Conservation (phyloP, 2,888 invertebrate genomes). For the Xylota sylvarum region DNA sequence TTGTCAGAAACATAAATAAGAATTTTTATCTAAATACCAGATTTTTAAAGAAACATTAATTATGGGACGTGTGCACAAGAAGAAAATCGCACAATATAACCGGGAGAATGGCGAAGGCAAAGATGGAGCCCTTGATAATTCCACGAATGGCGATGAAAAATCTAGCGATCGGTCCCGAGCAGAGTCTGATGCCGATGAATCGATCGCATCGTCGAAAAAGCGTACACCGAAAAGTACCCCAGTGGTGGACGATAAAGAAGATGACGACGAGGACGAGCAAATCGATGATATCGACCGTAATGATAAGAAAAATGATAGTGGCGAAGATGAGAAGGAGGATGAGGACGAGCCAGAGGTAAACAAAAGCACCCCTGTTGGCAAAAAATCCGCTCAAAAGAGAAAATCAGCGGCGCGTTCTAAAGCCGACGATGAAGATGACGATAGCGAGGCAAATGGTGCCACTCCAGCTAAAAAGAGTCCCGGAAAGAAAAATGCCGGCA, state of each 20-base stretch:
- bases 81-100: constrained; percentile 80
- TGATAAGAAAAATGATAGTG: constrained; percentile 76
- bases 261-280: constrained; percentile 78
- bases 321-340: constrained; percentile 78
- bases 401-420: constrained; percentile 61
- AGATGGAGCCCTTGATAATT: constrained; percentile 63
- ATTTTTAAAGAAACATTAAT: constrained; percentile 54
- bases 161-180: constrained; percentile 68
- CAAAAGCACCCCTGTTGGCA: constrained; percentile 53
- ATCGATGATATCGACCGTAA: constrained; percentile 80
- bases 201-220: constrained; percentile 69
- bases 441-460: constrained; percentile 59
- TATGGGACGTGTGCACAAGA: constrained; percentile 83
- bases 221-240: constrained; percentile 75
- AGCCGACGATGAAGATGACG: constrained; percentile 64
- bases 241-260: constrained; percentile 78
- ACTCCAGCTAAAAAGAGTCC: constrained; percentile 68
- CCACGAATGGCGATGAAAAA: constrained; percentile 72
- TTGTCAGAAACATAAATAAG: constrained; percentile 64
- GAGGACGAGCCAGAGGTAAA: constrained; percentile 74
- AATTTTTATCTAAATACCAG: constrained; percentile 26
- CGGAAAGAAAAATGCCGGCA: constrained; percentile 76
- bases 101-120: constrained; percentile 79
- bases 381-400: constrained; percentile 62
- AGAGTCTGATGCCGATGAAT: constrained; percentile 70